phyloP scores from a whole-genome alignment of 2,888 invertebrate species.

The Zeuzera pyrina region DNA sequence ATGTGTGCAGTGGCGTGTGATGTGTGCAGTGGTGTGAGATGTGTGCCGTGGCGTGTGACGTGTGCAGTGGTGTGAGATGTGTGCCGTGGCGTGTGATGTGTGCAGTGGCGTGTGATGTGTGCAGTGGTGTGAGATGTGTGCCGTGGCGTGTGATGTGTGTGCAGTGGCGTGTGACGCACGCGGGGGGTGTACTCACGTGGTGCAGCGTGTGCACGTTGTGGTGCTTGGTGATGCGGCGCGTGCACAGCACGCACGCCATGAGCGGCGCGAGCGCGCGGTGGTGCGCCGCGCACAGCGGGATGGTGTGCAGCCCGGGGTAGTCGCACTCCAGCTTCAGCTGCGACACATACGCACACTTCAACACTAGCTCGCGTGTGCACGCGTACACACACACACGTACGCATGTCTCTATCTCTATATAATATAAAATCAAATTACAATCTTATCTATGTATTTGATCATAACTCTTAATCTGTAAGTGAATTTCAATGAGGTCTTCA shows the following conservation, averaged over 20 bases:
- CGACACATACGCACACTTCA: background rate
- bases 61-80: conserved; percentile 54
- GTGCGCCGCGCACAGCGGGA: conserved; percentile 81
- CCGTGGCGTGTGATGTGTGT: background rate
- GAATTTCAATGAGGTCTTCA: no score
- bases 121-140: background rate
- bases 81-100: conserved; percentile 42
- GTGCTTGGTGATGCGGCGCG: conserved; percentile 81
- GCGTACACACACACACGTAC: no score
- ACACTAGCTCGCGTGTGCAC: no score
- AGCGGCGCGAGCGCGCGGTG: conserved; percentile 80
- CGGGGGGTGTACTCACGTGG: conserved; percentile 37
- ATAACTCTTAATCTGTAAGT: no score
- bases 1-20: conserved; percentile 73
- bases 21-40: conserved; percentile 36
- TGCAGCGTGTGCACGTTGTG: conserved; percentile 83
- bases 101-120: background rate
- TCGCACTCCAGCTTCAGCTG: conserved; percentile 74
- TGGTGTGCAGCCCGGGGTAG: conserved; percentile 78
- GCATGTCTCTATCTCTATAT: no score
- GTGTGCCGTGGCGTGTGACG: background rate
- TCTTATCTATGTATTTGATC: no score
- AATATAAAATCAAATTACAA: no score
- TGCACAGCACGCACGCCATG: conserved; percentile 84
- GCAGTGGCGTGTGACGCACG: conserved; percentile 19